Conservation (phyloP, 2,888 invertebrate species). For the Scaptomyza flava region DNA sequence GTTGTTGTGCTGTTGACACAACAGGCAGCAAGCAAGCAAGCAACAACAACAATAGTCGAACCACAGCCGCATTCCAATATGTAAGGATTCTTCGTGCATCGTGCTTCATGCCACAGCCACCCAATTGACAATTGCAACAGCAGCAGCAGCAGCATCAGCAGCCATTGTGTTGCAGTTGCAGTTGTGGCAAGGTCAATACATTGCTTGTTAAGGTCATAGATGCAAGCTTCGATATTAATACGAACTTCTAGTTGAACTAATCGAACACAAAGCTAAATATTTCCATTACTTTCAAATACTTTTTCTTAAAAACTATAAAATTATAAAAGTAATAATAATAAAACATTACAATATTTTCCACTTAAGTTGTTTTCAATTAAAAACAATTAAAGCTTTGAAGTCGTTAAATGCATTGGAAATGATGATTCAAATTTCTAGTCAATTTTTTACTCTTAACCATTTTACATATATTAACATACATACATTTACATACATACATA, state of each 20-base stretch:
- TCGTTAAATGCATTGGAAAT: neutral
- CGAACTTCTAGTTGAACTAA: conserved; percentile 2
- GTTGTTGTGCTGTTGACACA: conserved; percentile 36
- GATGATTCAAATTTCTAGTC: neutral
- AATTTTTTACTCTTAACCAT: neutral
- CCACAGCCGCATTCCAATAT: conserved; percentile 75
- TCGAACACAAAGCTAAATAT: conserved; percentile 1
- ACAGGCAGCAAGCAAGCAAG: conserved; percentile 34
- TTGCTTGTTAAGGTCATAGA: conserved; percentile 56
- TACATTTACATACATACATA: neutral
- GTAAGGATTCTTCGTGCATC: conserved; percentile 66
- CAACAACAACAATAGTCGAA: conserved; percentile 42
- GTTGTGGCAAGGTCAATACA: conserved; percentile 49
- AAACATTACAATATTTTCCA: neutral
- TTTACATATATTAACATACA: neutral
- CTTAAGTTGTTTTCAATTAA: too few relatives aligned
- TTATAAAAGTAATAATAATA: too few relatives aligned
- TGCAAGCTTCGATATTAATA: conserved; percentile 4
- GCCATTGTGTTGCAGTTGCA: conserved; percentile 7
- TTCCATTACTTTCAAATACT: neutral
- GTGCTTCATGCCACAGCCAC: conserved; percentile 43
- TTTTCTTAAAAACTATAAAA: neutral
- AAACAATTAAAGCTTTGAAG: neutral
- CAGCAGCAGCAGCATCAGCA: conserved; percentile 15
- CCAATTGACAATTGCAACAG: conserved; percentile 44